Conservation (phyloP, 2,113 vertebrate genomes). For the Struthidea cinerea region DNA sequence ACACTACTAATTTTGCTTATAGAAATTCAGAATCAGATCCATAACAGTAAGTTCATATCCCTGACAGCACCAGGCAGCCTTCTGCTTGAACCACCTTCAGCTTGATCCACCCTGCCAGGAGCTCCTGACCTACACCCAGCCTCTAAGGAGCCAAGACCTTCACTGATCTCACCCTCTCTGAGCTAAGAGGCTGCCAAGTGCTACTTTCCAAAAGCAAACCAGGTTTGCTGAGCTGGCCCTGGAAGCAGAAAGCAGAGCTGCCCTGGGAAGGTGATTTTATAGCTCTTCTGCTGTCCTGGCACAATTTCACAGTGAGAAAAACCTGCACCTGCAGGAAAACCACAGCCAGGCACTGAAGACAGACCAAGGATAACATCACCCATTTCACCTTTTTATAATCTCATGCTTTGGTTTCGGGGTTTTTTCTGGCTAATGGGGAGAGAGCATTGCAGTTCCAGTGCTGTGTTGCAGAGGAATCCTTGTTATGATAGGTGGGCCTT, state of each 20-base stretch:
- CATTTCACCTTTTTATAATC: not conserved
- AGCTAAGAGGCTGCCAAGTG: not conserved
- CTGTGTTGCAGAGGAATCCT: not conserved
- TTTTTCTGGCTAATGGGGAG: not conserved
- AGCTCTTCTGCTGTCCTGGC: not conserved
- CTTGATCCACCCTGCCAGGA: not conserved
- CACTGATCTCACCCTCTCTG: not conserved
- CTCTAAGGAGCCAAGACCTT: not conserved
- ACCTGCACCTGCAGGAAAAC: not conserved
- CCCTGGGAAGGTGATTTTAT: not conserved
- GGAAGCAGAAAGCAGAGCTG: not conserved
- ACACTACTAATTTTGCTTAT: not conserved
- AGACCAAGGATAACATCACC: not conserved
- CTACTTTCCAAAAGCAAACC: not conserved
- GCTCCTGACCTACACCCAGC: not conserved
- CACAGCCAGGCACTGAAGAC: not conserved
- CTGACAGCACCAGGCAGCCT: not conserved
- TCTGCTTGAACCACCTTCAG: not conserved
- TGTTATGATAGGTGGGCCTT: not conserved
- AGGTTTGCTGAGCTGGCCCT: not conserved
- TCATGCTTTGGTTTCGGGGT: accelerated
- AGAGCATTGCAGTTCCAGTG: no score
- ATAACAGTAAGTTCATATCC: not conserved
- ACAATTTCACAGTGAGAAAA: not conserved
- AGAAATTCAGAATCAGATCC: not conserved